These are phyloP conservation scores for Heptranchias perlo DNA, from an alignment of 2,113 vertebrate species.

Conservation along the genomic window DNA sequence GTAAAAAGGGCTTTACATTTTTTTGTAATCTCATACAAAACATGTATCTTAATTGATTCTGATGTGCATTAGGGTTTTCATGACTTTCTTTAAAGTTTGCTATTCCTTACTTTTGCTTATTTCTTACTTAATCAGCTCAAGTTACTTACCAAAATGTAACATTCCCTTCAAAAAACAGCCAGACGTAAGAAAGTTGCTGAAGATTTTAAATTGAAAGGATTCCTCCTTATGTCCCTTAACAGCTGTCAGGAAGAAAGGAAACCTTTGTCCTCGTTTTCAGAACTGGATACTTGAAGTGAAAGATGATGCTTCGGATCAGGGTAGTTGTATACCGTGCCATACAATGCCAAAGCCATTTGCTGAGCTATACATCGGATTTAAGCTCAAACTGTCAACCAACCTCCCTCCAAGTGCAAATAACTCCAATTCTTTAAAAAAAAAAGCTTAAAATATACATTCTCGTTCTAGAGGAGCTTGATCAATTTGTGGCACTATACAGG, in stretches of 20 bases:
- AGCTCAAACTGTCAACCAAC: neutral
- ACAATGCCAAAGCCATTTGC: neutral
- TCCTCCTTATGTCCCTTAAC: neutral
- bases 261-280: neutral
- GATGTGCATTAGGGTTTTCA: neutral
- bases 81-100: neutral
- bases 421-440: neutral
- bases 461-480: neutral
- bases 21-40: neutral
- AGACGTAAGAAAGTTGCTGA: neutral
- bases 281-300: neutral
- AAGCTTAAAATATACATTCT: neutral
- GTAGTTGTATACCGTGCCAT: neutral
- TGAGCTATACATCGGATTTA: neutral
- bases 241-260: slow-evolving; percentile 1
- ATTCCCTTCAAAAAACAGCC: neutral
- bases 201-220: neutral
- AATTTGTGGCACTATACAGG: neutral
- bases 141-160: neutral
- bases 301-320: neutral
- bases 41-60: neutral
- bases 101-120: neutral
- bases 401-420: neutral
- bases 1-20: neutral
- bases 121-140: neutral